phyloP scores from a whole-genome alignment of 2,888 invertebrate genomes.

The Eubasilissa splendida region DNA sequence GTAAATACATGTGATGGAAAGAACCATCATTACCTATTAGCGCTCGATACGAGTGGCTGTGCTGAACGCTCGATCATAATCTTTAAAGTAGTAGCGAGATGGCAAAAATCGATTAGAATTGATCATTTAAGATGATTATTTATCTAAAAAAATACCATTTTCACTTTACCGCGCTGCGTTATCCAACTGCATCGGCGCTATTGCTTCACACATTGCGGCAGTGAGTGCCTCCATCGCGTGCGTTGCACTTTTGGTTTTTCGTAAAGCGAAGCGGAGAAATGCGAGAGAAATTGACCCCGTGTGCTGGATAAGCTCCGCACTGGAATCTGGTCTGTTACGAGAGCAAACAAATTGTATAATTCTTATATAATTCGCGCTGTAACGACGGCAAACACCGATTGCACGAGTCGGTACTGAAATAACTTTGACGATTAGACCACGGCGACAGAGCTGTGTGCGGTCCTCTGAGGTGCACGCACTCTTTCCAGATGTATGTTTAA shows the following conservation, averaged over 20 bases:
- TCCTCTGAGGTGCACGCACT: no score
- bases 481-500: no score
- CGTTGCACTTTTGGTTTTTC: slow-evolving; percentile 31
- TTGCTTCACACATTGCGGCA: slow-evolving; percentile 10
- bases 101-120: no score
- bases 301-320: slow-evolving; percentile 12
- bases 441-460: no score
- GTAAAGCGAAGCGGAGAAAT: slow-evolving; percentile 28
- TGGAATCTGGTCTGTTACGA: slow-evolving; percentile 34
- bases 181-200: background rate
- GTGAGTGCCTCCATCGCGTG: background rate
- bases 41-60: no score
- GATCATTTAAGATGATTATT: no score
- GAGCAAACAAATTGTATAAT: slow-evolving; percentile 4
- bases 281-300: slow-evolving; percentile 53
- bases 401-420: background rate
- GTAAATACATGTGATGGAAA: no score
- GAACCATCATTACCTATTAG: no score
- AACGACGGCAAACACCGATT: background rate
- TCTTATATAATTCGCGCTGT: slow-evolving; percentile 1
- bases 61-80: no score
- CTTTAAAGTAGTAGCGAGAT: no score
- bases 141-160: no score
- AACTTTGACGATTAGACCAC: no score
- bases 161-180: background rate